phyloP scores from a whole-genome alignment of 35 echinoderm and acorn worm genomes.

The Anneissia japonica region DNA sequence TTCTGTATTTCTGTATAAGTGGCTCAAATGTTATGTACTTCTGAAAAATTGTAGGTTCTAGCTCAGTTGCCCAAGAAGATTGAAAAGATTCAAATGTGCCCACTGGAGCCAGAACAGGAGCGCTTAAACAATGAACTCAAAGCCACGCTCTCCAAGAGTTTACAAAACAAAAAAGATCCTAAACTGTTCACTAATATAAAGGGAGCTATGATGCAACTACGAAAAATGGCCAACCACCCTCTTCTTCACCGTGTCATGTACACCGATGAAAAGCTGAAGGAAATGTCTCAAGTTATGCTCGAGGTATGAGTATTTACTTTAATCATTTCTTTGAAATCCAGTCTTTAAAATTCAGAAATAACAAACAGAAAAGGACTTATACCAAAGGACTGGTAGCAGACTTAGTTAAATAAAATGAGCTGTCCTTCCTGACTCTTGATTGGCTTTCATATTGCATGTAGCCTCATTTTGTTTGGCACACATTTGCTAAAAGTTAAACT shows the following conservation, averaged over 20 bases:
- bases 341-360: too few relatives aligned
- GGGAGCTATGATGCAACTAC: constrained; percentile 82
- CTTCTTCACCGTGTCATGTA: constrained; percentile 61
- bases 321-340: too few relatives aligned
- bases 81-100: constrained; percentile 43
- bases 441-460: too few relatives aligned
- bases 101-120: constrained; percentile 49
- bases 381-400: too few relatives aligned
- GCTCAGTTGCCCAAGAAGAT: constrained; percentile 71
- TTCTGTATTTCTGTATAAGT: too few relatives aligned
- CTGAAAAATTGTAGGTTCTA: constrained; percentile 62
- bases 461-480: too few relatives aligned
- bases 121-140: constrained; percentile 49
- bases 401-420: too few relatives aligned
- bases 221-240: constrained; percentile 85
- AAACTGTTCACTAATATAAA: constrained; percentile 14
- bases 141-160: constrained; percentile 10
- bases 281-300: constrained; percentile 92
- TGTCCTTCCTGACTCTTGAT: too few relatives aligned
- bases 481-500: too few relatives aligned
- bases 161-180: neutral
- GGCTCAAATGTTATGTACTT: too few relatives aligned
- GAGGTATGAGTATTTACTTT: constrained; percentile 72
- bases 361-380: too few relatives aligned
- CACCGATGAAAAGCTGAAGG: constrained; percentile 55